These are phyloP conservation scores for Agraylea sexmaculata DNA, from an alignment of 1,140 invertebrate species.

Conservation along the genomic window DNA sequence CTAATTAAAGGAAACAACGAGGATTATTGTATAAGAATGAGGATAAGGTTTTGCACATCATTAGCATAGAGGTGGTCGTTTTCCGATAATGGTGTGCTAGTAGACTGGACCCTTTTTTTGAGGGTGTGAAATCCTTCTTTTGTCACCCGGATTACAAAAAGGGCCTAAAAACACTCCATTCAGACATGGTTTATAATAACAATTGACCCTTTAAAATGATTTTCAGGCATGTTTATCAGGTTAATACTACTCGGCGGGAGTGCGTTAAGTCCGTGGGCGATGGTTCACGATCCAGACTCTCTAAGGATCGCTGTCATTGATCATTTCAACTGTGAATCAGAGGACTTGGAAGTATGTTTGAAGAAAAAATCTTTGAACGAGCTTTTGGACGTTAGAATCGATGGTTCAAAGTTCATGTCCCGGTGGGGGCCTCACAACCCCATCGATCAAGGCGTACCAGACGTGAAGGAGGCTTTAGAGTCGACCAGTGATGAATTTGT, in stretches of 20 bases:
- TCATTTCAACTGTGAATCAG: conserved; percentile 48
- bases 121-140: too few species aligned
- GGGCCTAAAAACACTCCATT: too few species aligned
- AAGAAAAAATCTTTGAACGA: conserved; percentile 46
- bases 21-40: too few species aligned
- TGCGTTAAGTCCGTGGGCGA: conserved; percentile 71
- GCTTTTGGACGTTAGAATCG: conserved; percentile 51
- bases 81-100: too few species aligned
- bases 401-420: conserved; percentile 44
- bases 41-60: too few species aligned
- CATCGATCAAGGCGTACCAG: conserved; percentile 44
- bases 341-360: conserved; percentile 40
- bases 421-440: conserved; percentile 50
- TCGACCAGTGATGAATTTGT: conserved; percentile 55
- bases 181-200: background rate
- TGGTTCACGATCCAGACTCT: conserved; percentile 60
- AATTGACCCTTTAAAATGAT: conserved; percentile 14
- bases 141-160: too few species aligned
- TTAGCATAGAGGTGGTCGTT: too few species aligned
- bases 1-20: too few species aligned
- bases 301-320: conserved; percentile 60
- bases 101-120: too few species aligned
- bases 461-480: conserved; percentile 53
- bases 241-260: conserved; percentile 80
- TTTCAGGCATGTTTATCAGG: conserved; percentile 66